Percentiles rank a stretch among this genome's conserved stretches.
phyloP scores from a whole-genome alignment of 2,113 vertebrate species.

The Pongo pygmaeus region DNA sequence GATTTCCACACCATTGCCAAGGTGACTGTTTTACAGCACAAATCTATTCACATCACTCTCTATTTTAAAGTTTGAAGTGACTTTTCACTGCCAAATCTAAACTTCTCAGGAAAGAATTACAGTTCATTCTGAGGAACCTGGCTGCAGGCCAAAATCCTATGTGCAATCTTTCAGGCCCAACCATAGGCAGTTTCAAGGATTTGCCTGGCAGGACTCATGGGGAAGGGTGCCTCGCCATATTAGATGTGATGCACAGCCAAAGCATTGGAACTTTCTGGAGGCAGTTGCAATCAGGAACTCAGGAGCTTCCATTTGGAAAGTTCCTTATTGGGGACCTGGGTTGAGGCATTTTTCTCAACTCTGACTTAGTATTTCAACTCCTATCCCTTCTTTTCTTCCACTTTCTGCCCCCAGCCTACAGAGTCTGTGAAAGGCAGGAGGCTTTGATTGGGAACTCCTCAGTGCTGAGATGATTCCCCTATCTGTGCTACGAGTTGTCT shows the following conservation, averaged over 20 bases:
- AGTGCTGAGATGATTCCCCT: neutral
- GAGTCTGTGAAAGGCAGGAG: neutral
- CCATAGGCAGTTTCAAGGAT: neutral
- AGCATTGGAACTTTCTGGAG: neutral
- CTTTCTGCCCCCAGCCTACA: neutral
- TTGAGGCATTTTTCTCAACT: neutral
- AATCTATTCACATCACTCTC: neutral
- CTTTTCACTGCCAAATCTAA: neutral
- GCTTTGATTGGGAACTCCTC: neutral
- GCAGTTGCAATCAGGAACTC: neutral
- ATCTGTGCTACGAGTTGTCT: neutral
- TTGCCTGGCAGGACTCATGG: too few relatives aligned
- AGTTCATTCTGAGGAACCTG: neutral
- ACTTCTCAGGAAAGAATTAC: neutral
- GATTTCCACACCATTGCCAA: too few relatives aligned
- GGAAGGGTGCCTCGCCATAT: neutral
- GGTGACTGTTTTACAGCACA: neutral
- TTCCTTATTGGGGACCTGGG: neutral
- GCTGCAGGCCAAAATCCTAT: neutral
- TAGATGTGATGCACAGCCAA: neutral
- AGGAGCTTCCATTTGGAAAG: too few relatives aligned
- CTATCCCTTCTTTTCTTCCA: neutral
- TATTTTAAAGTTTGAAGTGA: neutral
- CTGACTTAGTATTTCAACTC: neutral
- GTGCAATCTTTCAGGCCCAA: neutral